Percentiles rank a stretch among this genome's conserved stretches.
These are phyloP conservation scores for Leucophenga montana DNA, from an alignment of 2,888 invertebrate genomes.

Conservation along the genomic window DNA sequence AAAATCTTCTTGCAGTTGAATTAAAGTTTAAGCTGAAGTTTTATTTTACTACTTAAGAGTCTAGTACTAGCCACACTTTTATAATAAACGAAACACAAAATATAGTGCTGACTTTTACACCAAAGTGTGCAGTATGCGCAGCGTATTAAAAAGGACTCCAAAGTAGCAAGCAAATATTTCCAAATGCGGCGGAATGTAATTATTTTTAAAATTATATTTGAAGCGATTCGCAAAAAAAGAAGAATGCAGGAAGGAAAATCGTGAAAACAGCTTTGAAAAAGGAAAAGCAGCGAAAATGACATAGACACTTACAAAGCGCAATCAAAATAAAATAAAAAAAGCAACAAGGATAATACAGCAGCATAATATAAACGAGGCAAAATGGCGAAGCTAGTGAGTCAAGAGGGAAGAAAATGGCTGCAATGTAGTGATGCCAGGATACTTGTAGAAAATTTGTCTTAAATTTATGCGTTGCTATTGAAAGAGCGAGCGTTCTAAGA, in stretches of 20 bases:
- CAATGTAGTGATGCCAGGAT: neutral
- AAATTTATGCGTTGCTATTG: conserved; percentile 16
- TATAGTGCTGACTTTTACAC: no score
- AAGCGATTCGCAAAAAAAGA: neutral
- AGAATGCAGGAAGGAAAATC: neutral
- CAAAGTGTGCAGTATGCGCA: no score
- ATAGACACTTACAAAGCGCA: neutral
- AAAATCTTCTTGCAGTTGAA: no score
- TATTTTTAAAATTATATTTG: conserved; percentile 10
- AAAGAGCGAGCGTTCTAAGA: neutral
- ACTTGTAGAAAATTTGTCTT: conserved; percentile 7
- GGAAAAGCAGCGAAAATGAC: no score
- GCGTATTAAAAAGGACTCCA: no score
- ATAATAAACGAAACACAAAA: no score
- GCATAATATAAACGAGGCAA: neutral
- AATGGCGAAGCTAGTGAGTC: no score
- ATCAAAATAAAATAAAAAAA: neutral
- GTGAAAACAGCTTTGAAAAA: neutral
- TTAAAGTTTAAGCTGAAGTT: no score
- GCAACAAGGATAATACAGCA: neutral
- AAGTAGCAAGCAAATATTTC: neutral
- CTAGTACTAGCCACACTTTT: no score
- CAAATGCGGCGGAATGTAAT: neutral
- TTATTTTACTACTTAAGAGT: no score
- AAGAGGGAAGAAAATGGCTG: neutral